These are phyloP conservation scores for Ochropacha duplaris DNA, from an alignment of 2,888 invertebrate genomes.

Conservation along the genomic window DNA sequence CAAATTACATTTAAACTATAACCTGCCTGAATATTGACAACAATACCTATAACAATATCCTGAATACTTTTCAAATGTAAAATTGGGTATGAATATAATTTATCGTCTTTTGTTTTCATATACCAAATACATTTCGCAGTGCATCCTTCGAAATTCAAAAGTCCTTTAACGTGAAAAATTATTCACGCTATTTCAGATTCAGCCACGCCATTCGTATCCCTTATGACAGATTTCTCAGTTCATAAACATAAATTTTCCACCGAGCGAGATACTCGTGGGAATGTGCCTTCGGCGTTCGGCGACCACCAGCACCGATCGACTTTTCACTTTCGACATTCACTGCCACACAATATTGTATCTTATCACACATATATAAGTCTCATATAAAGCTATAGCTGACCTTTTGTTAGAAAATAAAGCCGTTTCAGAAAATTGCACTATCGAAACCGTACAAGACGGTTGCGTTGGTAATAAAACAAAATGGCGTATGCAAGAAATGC, in stretches of 20 bases:
- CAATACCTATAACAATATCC: too few relatives aligned
- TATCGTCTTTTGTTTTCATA: slow-evolving; percentile 8
- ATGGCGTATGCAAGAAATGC: slow-evolving; percentile 41
- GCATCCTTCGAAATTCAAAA: slow-evolving; percentile 21
- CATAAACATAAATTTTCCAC: slow-evolving; percentile 81
- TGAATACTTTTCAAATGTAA: too few relatives aligned
- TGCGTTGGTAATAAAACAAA: slow-evolving; percentile 67
- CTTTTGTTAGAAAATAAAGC: slow-evolving; percentile 67
- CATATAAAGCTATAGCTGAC: slow-evolving; percentile 18
- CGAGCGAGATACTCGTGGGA: slow-evolving; percentile 77
- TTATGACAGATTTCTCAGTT: slow-evolving; percentile 81
- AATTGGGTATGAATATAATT: neutral
- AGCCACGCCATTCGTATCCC: slow-evolving; percentile 72
- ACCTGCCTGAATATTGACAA: too few relatives aligned
- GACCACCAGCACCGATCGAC: slow-evolving; percentile 77
- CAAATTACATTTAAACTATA: too few relatives aligned
- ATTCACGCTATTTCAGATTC: slow-evolving; percentile 77
- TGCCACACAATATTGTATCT: slow-evolving; percentile 39
- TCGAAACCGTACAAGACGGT: slow-evolving; percentile 50
- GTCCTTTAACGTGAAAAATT: slow-evolving; percentile 67
- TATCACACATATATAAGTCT: slow-evolving; percentile 25
- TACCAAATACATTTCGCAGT: neutral
- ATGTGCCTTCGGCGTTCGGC: slow-evolving; percentile 63
- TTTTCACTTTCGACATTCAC: slow-evolving; percentile 73
- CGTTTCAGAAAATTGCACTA: slow-evolving; percentile 69